Base-by-base conservation (phyloP, 1,140 invertebrate genomes). In the Trichonephila inaurata region DNA sequence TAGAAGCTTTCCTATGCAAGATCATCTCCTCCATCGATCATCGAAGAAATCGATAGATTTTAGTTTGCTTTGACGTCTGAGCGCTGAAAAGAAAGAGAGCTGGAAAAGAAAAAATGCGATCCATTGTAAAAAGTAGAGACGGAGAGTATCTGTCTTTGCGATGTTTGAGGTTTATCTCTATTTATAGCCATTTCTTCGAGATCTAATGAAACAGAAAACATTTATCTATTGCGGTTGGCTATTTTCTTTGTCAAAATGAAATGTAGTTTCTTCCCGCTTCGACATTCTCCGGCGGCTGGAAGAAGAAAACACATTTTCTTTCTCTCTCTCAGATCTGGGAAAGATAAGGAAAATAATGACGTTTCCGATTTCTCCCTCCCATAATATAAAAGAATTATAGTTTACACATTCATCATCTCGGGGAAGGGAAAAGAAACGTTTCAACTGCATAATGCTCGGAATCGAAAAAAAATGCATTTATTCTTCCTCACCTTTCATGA, bases 201-300 rank as follows among this genome's bases (percentile, higher is more conserved):
- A 61, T 61, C 72, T 91, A 91, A 91, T 91, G 89, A 91, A 91
- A 81, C n/a, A 82, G 89, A 91, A 91, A 91, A 82, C 89, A 91
- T 91, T 91, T 91, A 91, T 91, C 89, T 91, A 62, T 28, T 62
- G 69, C 44, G 86, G 33, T 62, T 19, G 8, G 62, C 33, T 82
- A 82, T 91, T 82, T 91, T 61, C 72, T 81, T 82, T 91, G 89
- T 81, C 72, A 82, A 91, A 91, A 91, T 81, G 89, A 82, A 81
- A 62, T 91, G 69, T 82, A 82, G 69, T 91, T 91, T 82, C 61
- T 24, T 33, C 28, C 33, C 28, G 5, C 28, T 12, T n/a, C n/a
- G 21, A 69, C 66, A 4, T 69, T 14, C 14, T 12, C 24, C 24
- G 6, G 24, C n/a, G 18, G 66, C 66, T 69, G 51, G 51, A 69